Evolutionary conservation across 1,140 invertebrate genomes (phyloP).

Genomic region (Listronotus oregonensis): DNA sequence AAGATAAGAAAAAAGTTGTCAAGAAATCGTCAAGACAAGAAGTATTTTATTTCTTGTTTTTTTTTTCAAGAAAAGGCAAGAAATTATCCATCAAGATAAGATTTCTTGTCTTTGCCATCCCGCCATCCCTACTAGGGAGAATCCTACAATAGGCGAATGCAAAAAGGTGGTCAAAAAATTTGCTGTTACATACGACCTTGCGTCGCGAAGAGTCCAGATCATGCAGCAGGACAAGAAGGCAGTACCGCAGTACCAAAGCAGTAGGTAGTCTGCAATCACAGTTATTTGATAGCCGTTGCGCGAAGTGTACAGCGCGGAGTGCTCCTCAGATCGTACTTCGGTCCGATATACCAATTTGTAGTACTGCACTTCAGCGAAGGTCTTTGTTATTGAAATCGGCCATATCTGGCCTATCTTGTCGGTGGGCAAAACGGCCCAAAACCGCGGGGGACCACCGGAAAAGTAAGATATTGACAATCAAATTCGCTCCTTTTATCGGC

Average conservation of each 20-base stretch:
- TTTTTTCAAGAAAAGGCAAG: no score
- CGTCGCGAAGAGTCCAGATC: constrained; percentile 35
- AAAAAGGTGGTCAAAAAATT: constrained; percentile 26
- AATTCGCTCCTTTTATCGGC: not conserved
- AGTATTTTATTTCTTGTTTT: no score
- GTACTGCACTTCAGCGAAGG: constrained; percentile 22
- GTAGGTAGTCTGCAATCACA: constrained; percentile 35
- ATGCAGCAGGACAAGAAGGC: constrained; percentile 33
- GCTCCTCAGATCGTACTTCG: constrained; percentile 23
- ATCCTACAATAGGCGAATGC: not conserved
- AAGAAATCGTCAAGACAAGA: no score
- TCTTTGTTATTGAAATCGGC: constrained; percentile 28
- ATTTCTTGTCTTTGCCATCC: no score
- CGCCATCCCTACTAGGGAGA: constrained; percentile 4
- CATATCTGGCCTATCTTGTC: constrained; percentile 21
- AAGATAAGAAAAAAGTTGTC: no score
- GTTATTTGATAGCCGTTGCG: constrained; percentile 37
- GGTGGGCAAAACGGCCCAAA: constrained; percentile 1
- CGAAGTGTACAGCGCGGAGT: constrained; percentile 24
- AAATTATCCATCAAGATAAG: no score
- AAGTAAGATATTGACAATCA: constrained; percentile 11
- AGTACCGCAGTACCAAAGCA: constrained; percentile 30
- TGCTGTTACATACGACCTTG: constrained; percentile 34
- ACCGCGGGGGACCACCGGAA: constrained; percentile 5
- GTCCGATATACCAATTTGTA: constrained; percentile 25